These are phyloP conservation scores for Vesta saturnalis DNA, from an alignment of 2,888 invertebrate species.

Conservation along the genomic window DNA sequence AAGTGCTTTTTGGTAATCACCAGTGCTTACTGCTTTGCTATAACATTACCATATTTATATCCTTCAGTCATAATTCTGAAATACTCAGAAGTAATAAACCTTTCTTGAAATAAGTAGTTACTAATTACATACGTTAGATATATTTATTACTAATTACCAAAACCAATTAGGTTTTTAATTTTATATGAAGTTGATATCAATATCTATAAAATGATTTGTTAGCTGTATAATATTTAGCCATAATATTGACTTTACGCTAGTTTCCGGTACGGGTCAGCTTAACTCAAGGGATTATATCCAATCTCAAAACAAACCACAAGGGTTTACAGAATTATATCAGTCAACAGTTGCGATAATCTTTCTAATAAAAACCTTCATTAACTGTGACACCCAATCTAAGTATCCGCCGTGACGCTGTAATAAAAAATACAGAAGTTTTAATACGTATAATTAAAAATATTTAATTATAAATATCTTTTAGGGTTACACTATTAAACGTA, in stretches of 20 bases:
- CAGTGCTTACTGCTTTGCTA: constrained; percentile 45
- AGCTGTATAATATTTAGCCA: constrained; percentile 22
- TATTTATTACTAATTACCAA: neutral
- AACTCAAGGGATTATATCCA: constrained; percentile 42
- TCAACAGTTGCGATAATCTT: constrained; percentile 41
- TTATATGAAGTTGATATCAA: neutral
- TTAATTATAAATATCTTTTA: neutral
- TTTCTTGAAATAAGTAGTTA: neutral
- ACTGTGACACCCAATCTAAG: no score
- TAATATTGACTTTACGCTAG: constrained; percentile 29
- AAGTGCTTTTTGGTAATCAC: constrained; percentile 33
- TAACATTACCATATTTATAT: constrained; percentile 37
- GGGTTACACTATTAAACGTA: neutral
- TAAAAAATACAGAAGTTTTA: neutral
- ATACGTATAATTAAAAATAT: neutral
- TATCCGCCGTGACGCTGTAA: no score
- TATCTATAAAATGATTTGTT: neutral
- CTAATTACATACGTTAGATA: neutral
- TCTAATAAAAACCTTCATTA: constrained; percentile 29
- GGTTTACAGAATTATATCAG: constrained; percentile 46
- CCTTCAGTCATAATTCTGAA: constrained; percentile 22
- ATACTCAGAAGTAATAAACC: neutral
- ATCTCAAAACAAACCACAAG: constrained; percentile 50
- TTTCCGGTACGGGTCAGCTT: constrained; percentile 36
- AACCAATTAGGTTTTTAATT: neutral